Percentiles rank a stretch among this genome's conserved stretches.
Evolutionary conservation across 2,113 vertebrate genomes (phyloP).

Genomic region (Ahaetulla prasina): DNA sequence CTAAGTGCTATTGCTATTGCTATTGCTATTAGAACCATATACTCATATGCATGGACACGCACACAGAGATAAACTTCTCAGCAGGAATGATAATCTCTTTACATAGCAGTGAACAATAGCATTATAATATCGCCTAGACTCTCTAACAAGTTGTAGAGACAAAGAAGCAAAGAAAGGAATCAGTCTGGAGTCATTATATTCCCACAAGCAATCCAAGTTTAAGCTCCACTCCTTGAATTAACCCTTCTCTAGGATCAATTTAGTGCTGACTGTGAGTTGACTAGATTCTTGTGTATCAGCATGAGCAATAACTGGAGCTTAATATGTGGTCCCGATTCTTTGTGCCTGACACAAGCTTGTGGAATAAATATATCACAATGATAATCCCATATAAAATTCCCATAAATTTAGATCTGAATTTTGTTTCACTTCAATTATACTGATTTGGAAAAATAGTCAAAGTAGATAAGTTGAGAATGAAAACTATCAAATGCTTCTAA

Average conservation of each 20-base stretch:
- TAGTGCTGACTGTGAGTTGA: too few relatives aligned
- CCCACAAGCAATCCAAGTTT: too few relatives aligned
- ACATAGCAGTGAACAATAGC: neutral
- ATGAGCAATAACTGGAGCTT: too few relatives aligned
- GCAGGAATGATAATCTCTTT: neutral
- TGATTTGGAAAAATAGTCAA: neutral
- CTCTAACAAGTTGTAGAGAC: neutral
- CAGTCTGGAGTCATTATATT: too few relatives aligned
- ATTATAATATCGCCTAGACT: neutral
- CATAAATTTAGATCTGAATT: neutral
- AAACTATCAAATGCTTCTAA: conserved; percentile 26
- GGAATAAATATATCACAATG: neutral
- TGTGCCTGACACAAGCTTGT: neutral
- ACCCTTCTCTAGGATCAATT: too few relatives aligned
- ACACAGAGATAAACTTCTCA: neutral
- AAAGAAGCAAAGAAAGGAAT: too few relatives aligned
- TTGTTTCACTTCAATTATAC: conserved; percentile 16
- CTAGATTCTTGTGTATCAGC: too few relatives aligned
- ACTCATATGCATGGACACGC: neutral
- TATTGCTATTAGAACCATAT: neutral
- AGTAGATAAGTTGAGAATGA: neutral
- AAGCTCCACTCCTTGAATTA: too few relatives aligned
- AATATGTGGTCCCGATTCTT: too few relatives aligned
- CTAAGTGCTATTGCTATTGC: too few relatives aligned
- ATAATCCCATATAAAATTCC: conserved; percentile 1